These are phyloP conservation scores for Loripinus fragilis DNA, from an alignment of 2,888 invertebrate genomes.

Conservation along the genomic window DNA sequence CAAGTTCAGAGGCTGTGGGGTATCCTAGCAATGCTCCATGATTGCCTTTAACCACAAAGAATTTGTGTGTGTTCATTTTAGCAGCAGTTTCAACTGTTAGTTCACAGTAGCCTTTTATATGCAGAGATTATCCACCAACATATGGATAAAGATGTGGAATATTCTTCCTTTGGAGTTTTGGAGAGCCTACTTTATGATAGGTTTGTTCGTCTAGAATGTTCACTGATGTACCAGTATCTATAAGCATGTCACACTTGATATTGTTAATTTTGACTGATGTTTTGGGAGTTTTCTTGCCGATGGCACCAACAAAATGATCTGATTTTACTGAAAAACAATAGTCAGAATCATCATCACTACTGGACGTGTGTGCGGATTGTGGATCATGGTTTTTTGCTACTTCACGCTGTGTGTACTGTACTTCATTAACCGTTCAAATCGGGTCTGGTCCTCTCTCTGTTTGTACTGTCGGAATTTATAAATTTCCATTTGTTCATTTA, in stretches of 20 bases:
- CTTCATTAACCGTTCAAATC: conserved; percentile 49
- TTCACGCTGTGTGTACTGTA: conserved; percentile 39
- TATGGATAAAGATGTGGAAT: conserved; percentile 36
- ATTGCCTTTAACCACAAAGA: conserved; percentile 43
- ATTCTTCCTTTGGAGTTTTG: conserved; percentile 13
- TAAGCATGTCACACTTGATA: background rate
- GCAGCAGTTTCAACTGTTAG: conserved; percentile 34
- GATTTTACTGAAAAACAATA: background rate
- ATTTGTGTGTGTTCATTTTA: conserved; percentile 25
- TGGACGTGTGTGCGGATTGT: background rate
- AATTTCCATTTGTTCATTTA: conserved; percentile 55
- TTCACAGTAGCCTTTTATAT: conserved; percentile 29
- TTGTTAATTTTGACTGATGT: conserved; percentile 14
- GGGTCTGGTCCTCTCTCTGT: conserved; percentile 46
- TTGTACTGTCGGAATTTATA: conserved; percentile 51
- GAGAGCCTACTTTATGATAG: conserved; percentile 26
- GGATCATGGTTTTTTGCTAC: conserved; percentile 48
- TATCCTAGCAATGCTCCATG: conserved; percentile 45
- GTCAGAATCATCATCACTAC: background rate
- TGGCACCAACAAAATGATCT: background rate
- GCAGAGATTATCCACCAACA: conserved; percentile 28
- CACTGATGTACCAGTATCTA: conserved; percentile 47
- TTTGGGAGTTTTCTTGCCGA: conserved; percentile 16
- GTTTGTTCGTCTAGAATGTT: conserved; percentile 53
- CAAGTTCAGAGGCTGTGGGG: conserved; percentile 26